Evolutionary conservation across 2,113 vertebrate species (phyloP).

Genomic region (Mustela lutreola): DNA sequence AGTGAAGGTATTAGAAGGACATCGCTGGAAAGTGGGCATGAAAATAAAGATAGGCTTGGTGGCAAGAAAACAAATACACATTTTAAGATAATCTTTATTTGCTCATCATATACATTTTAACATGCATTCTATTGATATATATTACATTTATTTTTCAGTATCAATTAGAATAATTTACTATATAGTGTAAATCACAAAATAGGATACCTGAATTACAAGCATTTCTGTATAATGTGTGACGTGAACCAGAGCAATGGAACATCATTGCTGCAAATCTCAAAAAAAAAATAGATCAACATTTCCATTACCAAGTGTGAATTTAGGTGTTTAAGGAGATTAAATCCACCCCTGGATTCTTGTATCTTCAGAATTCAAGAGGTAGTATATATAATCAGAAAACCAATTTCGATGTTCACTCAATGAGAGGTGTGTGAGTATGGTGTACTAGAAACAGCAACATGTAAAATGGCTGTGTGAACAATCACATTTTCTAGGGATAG

Average conservation of each 20-base stretch:
- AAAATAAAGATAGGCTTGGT: neutral
- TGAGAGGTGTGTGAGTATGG: neutral
- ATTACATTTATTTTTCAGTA: constrained; percentile 24
- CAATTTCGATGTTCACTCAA: neutral
- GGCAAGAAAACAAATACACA: neutral
- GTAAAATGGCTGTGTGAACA: neutral
- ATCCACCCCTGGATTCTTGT: neutral
- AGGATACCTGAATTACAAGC: neutral
- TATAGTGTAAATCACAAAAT: constrained; percentile 5
- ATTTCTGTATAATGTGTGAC: neutral
- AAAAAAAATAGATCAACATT: neutral
- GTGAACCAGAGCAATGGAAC: neutral
- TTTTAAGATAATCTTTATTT: constrained; percentile 62
- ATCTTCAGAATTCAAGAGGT: constrained; percentile 29
- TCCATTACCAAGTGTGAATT: neutral
- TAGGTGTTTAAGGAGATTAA: neutral
- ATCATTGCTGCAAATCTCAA: neutral
- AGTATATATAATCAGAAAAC: neutral
- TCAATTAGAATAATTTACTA: constrained; percentile 8
- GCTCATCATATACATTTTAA: neutral
- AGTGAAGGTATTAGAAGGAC: neutral
- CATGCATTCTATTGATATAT: neutral
- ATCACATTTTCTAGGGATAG: neutral
- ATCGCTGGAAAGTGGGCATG: neutral
- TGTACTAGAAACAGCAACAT: neutral